Base-by-base conservation (phyloP, 2,888 invertebrate genomes). In the Diarsia rubi region DNA sequence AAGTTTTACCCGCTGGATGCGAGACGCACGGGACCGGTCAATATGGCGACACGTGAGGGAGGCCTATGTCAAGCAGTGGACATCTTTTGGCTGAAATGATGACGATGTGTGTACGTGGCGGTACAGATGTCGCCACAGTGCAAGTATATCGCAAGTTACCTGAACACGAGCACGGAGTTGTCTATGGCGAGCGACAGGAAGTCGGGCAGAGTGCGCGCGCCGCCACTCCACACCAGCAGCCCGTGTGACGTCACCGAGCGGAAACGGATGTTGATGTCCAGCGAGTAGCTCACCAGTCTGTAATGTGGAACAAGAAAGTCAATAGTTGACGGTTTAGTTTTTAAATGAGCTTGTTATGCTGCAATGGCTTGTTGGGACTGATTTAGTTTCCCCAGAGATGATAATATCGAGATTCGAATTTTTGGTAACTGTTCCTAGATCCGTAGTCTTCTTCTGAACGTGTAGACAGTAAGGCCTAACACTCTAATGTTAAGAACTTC, bases 191-290 rank as follows among this genome's bases (percentile, higher is more conserved):
- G 96, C 52, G 98, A 98, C 65, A 99, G 97, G 96, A 98, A 99
- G 94, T 99, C 98, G 3, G 94, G 90, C 4, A 88, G 76, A 0
- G 77, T 19, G 31, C 96, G 95, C 82, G 97, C 97, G 68, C 98
- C 97, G 14, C 99, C 98, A 86, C 98, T 98, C 99, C 99, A 99
- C 79, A 99, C 97, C 60, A 99, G 97, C 80, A 99, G 97, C 0
- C 99, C 99, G 89, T 97, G 96, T 44, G 97, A 93, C 3, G 97
- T 97, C 85, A 97, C 97, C 69, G 98, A 97, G 83, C 98, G 98
- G 94, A 99, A 98, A 86, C 98, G 97, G 93, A 99, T 97, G 97
- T 98, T 98, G 90, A 99, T 98, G 94, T 98, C 98, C 86, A 99
- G 97, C 84, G 98, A 98, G 94, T 98, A 98, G 90, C 98, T 98